These are phyloP conservation scores for Enteromius mattozi DNA, from an alignment of 2,797 vertebrate species.

Conservation along the genomic window DNA sequence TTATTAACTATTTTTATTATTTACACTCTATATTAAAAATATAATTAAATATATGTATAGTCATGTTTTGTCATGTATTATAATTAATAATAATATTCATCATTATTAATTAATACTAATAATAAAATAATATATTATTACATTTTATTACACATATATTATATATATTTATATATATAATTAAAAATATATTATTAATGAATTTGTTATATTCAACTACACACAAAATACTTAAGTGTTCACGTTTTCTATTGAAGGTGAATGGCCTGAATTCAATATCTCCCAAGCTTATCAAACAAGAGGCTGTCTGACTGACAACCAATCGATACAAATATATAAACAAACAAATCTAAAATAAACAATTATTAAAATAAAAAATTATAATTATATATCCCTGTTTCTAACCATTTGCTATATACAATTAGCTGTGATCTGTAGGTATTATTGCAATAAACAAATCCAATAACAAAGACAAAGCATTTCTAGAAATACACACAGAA, in stretches of 20 bases:
- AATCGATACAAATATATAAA: neutral
- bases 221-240: neutral
- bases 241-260: neutral
- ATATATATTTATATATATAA: too few species aligned
- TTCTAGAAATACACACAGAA: neutral
- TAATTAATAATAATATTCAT: too few species aligned
- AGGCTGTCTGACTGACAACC: neutral
- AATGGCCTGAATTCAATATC: neutral
- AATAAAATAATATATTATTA: neutral
- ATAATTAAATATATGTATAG: neutral
- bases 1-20: neutral
- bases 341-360: neutral
- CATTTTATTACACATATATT: neutral
- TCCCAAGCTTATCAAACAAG: neutral
- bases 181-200: too few species aligned
- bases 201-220: too few species aligned
- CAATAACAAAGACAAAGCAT: neutral
- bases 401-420: neutral
- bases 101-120: neutral
- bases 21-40: neutral
- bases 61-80: too few species aligned
- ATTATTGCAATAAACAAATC: neutral
- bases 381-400: neutral
- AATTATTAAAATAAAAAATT: neutral
- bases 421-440: neutral